Evolutionary conservation across 1,140 invertebrate genomes (phyloP).

Genomic region (Cotesia vestalis): DNA sequence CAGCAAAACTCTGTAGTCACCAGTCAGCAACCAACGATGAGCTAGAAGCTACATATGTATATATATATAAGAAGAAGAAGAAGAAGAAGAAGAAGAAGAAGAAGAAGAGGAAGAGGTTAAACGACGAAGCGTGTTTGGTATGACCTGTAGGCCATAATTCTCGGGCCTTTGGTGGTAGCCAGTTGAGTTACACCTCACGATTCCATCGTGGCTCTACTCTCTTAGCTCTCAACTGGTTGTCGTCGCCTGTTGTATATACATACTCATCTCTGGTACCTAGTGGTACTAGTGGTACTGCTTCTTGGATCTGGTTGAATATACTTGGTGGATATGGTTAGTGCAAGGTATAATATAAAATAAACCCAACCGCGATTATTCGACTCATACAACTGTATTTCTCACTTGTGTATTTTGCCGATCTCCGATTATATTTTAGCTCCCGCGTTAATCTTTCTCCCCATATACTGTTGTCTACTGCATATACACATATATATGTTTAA

Average conservation of each 20-base stretch:
- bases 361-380: not conserved
- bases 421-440: constrained; percentile 8
- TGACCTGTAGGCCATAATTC: constrained; percentile 42
- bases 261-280: not conserved
- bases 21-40: too few species aligned
- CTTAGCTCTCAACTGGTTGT: not conserved
- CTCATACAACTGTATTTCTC: constrained; percentile 21
- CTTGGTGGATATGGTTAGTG: too few species aligned
- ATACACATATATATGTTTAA: too few species aligned
- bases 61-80: not conserved
- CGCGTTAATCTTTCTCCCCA: constrained; percentile 2
- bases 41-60: too few species aligned
- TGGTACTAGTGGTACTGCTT: not conserved
- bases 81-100: too few species aligned
- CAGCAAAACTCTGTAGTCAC: too few species aligned
- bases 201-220: not conserved
- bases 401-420: constrained; percentile 14
- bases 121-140: constrained; percentile 65
- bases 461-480: too few species aligned
- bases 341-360: too few species aligned
- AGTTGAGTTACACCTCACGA: constrained; percentile 19
- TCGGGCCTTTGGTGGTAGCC: constrained; percentile 41
- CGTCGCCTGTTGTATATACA: constrained; percentile 1
- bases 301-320: too few species aligned
- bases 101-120: constrained; percentile 51